A percentile compares a stretch with the other conserved stretches of the same genome.
Conservation (phyloP, 2,888 invertebrate genomes). For the Hedychridium roseum region DNA sequence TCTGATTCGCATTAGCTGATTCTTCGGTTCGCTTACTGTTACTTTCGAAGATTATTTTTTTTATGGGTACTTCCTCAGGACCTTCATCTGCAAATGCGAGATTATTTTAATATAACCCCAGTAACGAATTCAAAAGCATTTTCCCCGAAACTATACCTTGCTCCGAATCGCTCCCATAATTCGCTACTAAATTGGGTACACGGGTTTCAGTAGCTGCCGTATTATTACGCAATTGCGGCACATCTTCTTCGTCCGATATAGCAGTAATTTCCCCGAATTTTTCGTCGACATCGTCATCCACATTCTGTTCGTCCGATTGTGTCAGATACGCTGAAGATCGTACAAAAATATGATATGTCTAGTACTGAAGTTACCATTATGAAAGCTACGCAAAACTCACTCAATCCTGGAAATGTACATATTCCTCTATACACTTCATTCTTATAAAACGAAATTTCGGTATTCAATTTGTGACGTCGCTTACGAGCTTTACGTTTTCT, state of each 20-base stretch:
- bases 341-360: not conserved
- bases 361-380: slow-evolving; percentile 3
- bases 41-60: slow-evolving; percentile 27
- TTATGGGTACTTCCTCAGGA: slow-evolving; percentile 49
- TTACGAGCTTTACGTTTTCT: slow-evolving; percentile 31
- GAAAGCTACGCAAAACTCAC: slow-evolving; percentile 33
- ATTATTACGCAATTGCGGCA: not conserved
- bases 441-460: slow-evolving; percentile 8
- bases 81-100: slow-evolving; percentile 39
- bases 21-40: not conserved
- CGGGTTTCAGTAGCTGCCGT: slow-evolving; percentile 7
- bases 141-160: slow-evolving; percentile 34
- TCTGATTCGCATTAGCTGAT: not conserved
- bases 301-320: slow-evolving; percentile 1
- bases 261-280: slow-evolving; percentile 5
- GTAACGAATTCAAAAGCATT: not conserved
- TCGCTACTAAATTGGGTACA: slow-evolving; percentile 47
- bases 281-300: not conserved
- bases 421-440: slow-evolving; percentile 56
- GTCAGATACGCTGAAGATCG: no score
- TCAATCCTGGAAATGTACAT: slow-evolving; percentile 66
- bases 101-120: slow-evolving; percentile 4
- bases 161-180: slow-evolving; percentile 52
- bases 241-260: slow-evolving; percentile 38
- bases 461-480: slow-evolving; percentile 8